These are phyloP conservation scores for Ostrea denselamellosa DNA, from an alignment of 1,140 invertebrate species.

Conservation along the genomic window DNA sequence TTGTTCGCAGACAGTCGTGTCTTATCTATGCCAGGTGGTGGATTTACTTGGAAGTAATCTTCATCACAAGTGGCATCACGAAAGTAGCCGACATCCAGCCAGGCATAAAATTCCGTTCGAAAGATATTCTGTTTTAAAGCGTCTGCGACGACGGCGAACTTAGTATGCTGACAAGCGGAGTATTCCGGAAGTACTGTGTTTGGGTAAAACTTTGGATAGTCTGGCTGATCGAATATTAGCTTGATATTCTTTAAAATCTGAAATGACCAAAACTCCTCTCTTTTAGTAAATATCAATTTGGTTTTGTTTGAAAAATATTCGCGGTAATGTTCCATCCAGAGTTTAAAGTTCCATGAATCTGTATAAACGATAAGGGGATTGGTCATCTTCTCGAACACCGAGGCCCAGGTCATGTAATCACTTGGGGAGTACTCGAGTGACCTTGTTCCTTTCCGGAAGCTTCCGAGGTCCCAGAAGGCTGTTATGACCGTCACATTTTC, in stretches of 20 bases:
- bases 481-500: slow-evolving; percentile 70
- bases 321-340: slow-evolving; percentile 51
- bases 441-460: slow-evolving; percentile 62
- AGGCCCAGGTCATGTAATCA: slow-evolving; percentile 56
- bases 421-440: slow-evolving; percentile 13
- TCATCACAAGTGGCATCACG: slow-evolving; percentile 43
- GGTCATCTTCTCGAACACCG: slow-evolving; percentile 44
- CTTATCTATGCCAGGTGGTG: slow-evolving; percentile 60
- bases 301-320: slow-evolving; percentile 45
- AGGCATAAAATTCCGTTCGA: slow-evolving; percentile 61
- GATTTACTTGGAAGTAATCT: slow-evolving; percentile 53
- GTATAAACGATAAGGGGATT: slow-evolving; percentile 65
- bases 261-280: slow-evolving; percentile 62
- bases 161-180: slow-evolving; percentile 63
- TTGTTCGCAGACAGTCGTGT: slow-evolving; percentile 55
- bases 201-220: slow-evolving; percentile 61
- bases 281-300: slow-evolving; percentile 53
- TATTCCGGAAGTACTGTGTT: slow-evolving; percentile 66
- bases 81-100: slow-evolving; percentile 70
- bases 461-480: slow-evolving; percentile 68
- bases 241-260: slow-evolving; percentile 54
- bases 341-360: slow-evolving; percentile 54
- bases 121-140: slow-evolving; percentile 57
- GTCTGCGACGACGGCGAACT: slow-evolving; percentile 59
- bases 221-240: slow-evolving; percentile 55